A percentile compares a stretch with the other conserved stretches of the same genome.
These are phyloP conservation scores for Sebastes aleutianus DNA, from an alignment of 2,797 vertebrate genomes.

Conservation along the genomic window DNA sequence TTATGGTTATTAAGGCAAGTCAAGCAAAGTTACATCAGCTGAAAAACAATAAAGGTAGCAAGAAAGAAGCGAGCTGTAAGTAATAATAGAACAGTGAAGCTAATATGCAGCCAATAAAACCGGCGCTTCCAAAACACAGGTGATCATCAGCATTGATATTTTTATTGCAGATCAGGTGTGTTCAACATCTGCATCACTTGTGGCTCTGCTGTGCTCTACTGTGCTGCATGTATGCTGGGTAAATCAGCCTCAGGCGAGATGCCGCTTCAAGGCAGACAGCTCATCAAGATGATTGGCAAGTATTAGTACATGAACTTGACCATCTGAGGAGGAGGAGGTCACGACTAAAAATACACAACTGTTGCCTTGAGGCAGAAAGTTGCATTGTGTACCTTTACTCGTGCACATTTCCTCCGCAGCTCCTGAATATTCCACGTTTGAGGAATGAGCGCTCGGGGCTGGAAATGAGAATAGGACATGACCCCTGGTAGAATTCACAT, in stretches of 20 bases:
- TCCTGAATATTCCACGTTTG: constrained; percentile 23
- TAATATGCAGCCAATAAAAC: background rate
- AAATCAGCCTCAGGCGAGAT: constrained; percentile 15
- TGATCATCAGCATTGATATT: constrained; percentile 9
- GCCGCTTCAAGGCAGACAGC: constrained; percentile 18
- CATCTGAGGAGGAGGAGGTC: constrained; percentile 13
- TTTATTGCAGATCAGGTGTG: background rate
- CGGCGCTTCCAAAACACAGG: constrained; percentile 6
- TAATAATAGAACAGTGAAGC: background rate
- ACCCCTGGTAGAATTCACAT: constrained; percentile 9
- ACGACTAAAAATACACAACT: constrained; percentile 17
- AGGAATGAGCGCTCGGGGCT: background rate
- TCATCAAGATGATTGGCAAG: constrained; percentile 49
- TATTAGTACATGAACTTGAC: constrained; percentile 18
- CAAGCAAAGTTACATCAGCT: background rate
- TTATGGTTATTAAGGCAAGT: background rate
- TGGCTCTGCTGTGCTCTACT: background rate
- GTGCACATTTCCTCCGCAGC: constrained; percentile 1
- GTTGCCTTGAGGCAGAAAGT: constrained; percentile 18
- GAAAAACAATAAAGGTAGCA: background rate
- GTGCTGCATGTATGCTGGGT: background rate
- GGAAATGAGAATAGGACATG: background rate
- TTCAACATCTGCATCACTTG: constrained; percentile 30
- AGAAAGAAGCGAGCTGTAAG: background rate
- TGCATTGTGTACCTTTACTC: background rate